Conservation (phyloP, 2,113 vertebrate genomes). For the Hystrix brachyura region DNA sequence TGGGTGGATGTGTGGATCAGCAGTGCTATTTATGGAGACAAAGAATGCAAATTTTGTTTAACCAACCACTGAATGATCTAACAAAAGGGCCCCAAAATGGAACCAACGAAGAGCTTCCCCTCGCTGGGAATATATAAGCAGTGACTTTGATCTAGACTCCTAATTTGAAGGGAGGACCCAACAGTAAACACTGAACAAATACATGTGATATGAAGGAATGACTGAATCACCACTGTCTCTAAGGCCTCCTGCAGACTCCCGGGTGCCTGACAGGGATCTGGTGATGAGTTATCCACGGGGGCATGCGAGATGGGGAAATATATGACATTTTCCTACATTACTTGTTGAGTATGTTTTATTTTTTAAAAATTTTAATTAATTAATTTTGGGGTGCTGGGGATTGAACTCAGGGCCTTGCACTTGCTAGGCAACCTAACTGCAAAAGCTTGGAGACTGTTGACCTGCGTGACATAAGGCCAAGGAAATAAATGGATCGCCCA, state of each 20-base stretch:
- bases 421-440: too few relatives aligned
- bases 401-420: too few relatives aligned
- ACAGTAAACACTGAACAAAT: not conserved
- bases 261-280: not conserved
- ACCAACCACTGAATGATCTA: not conserved
- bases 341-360: not conserved
- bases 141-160: not conserved
- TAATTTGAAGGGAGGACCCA: not conserved
- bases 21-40: not conserved
- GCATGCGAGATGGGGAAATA: too few relatives aligned
- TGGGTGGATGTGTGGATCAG: too few relatives aligned
- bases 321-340: not conserved
- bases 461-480: too few relatives aligned
- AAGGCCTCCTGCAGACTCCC: fast-evolving
- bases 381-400: too few relatives aligned
- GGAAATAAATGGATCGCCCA: not conserved
- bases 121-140: not conserved
- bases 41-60: not conserved
- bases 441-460: not conserved
- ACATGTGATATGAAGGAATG: fast-evolving
- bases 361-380: too few relatives aligned
- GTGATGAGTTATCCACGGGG: not conserved
- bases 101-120: not conserved
- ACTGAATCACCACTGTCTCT: fast-evolving
- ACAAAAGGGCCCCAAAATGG: not conserved